These are phyloP conservation scores for Montifringilla adamsi DNA, from an alignment of 2,113 vertebrate species.

Conservation along the genomic window DNA sequence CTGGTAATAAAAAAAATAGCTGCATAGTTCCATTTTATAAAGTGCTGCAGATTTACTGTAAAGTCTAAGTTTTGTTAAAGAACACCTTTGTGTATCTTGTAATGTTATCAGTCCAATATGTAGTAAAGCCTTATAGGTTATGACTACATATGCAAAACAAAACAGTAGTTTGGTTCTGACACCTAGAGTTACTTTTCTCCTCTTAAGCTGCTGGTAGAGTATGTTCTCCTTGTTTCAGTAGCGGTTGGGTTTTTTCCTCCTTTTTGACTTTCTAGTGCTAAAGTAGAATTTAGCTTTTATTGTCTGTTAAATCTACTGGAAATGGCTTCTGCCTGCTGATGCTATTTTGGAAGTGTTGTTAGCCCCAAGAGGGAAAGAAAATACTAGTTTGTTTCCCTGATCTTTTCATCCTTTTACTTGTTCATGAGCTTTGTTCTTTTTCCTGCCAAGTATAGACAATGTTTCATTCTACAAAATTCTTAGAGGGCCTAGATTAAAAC, in stretches of 20 bases:
- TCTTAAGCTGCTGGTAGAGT: not conserved
- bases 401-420: not conserved
- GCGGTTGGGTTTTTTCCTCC: not conserved
- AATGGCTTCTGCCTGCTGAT: not conserved
- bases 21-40: not conserved
- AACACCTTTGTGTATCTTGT: not conserved
- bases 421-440: not conserved
- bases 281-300: not conserved
- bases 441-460: not conserved
- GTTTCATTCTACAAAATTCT: not conserved
- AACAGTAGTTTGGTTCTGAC: not conserved
- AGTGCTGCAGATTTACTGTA: not conserved
- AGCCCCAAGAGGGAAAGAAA: not conserved
- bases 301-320: not conserved
- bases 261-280: not conserved
- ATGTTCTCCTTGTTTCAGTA: not conserved
- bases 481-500: not conserved
- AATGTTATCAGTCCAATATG: not conserved
- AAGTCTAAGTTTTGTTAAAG: not conserved
- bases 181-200: not conserved
- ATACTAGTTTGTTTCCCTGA: not conserved
- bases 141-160: not conserved
- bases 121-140: not conserved
- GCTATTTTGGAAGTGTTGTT: not conserved
- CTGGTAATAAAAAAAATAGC: constrained; percentile 73